Conservation (phyloP, 2,888 invertebrate species). For the Neuroscelio doddi region DNA sequence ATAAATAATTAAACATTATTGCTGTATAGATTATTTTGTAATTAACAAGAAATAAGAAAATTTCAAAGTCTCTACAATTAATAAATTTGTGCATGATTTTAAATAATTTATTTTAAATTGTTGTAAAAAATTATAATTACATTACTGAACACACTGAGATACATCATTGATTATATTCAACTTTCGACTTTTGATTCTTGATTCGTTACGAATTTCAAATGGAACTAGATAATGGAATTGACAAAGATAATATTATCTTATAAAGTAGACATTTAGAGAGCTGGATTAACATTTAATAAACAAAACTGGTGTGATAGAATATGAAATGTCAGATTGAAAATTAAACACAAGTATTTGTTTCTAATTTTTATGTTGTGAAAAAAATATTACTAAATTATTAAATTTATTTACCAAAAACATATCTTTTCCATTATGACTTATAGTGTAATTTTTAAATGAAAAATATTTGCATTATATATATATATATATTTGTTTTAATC, state of each 20-base stretch:
- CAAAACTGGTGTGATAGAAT: constrained; percentile 32
- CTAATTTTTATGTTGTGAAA: too few species aligned
- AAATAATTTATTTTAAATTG: not conserved
- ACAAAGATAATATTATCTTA: constrained; percentile 44
- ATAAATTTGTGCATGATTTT: not conserved
- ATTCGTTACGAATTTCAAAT: constrained; percentile 28
- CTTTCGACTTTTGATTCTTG: constrained; percentile 25
- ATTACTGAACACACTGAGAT: not conserved
- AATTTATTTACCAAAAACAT: too few species aligned
- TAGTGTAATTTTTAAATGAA: too few species aligned
- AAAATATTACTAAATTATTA: too few species aligned
- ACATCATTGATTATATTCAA: constrained; percentile 23
- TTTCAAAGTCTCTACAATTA: too few species aligned
- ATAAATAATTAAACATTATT: too few species aligned
- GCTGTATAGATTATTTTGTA: too few species aligned
- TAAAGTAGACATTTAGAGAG: constrained; percentile 35
- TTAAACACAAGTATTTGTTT: constrained; percentile 10
- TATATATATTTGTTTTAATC: too few species aligned
- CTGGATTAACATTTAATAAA: constrained; percentile 41
- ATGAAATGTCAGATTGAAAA: constrained; percentile 33
- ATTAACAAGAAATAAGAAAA: too few species aligned
- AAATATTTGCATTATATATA: too few species aligned
- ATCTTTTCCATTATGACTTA: too few species aligned
- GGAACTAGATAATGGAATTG: constrained; percentile 40
- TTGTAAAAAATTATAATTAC: not conserved